phyloP scores from a whole-genome alignment of 2,888 invertebrate species.

The Tineola bisselliella region DNA sequence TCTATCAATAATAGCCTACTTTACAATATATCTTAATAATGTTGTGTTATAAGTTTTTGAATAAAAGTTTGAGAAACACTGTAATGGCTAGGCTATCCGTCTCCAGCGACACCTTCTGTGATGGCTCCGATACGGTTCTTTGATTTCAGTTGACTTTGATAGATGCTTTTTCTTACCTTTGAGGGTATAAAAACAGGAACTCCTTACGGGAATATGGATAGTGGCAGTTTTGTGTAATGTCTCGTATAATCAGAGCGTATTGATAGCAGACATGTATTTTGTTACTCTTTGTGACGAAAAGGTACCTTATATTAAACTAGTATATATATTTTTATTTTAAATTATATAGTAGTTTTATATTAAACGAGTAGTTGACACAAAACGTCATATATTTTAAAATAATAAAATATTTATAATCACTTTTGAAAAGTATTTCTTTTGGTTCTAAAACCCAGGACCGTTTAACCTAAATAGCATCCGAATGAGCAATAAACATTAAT shows the following conservation, averaged over 20 bases:
- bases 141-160: constrained; percentile 44
- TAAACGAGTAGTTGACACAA: too few species aligned
- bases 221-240: not conserved
- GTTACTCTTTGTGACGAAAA: not conserved
- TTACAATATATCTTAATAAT: too few species aligned
- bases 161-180: constrained; percentile 26
- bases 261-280: not conserved
- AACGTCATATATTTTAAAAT: too few species aligned
- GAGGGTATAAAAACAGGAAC: constrained; percentile 1
- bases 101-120: constrained; percentile 23
- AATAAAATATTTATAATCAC: too few species aligned
- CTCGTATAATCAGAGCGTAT: not conserved
- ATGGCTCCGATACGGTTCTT: constrained; percentile 34
- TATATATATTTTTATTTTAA: not conserved
- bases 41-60: too few species aligned
- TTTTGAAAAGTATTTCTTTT: too few species aligned
- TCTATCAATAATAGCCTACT: too few species aligned
- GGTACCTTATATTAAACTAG: not conserved
- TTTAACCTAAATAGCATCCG: too few species aligned
- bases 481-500: too few species aligned
- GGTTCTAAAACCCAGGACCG: too few species aligned
- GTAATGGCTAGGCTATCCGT: not conserved
- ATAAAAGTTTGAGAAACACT: not conserved
- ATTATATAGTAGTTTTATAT: not conserved
- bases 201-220: not conserved